Percentiles rank a stretch among this genome's conserved stretches.
Evolutionary conservation across 2,888 invertebrate genomes (phyloP).

Genomic region (Ophion costatus): DNA sequence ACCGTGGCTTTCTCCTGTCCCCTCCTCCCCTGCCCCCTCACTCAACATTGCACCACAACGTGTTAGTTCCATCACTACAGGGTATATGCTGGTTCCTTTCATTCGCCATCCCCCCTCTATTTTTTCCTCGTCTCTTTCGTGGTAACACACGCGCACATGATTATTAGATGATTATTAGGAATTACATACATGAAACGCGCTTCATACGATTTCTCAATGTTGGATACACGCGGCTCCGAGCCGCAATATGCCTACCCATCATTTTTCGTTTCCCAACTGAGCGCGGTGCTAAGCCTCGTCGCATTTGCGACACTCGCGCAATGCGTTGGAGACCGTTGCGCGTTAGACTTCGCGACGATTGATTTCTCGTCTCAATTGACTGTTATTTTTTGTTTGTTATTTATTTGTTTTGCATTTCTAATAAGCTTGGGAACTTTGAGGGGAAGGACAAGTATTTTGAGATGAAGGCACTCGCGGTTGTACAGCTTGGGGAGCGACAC

Average conservation of each 20-base stretch:
- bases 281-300: background rate
- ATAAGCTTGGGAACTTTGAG: too few species aligned
- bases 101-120: slow-evolving; percentile 17
- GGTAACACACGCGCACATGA: slow-evolving; percentile 14
- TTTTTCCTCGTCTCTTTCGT: too few species aligned
- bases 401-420: too few species aligned
- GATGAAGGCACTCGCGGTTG: too few species aligned
- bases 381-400: background rate
- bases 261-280: slow-evolving; percentile 33
- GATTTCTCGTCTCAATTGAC: background rate
- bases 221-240: background rate
- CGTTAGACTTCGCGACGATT: background rate
- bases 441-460: too few species aligned
- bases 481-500: too few species aligned
- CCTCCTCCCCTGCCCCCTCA: background rate
- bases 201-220: slow-evolving; percentile 56
- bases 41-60: slow-evolving; percentile 53
- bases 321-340: too few species aligned
- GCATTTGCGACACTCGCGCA: slow-evolving; percentile 9
- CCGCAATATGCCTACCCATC: slow-evolving; percentile 6
- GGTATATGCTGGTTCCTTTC: slow-evolving; percentile 46
- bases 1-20: slow-evolving; percentile 51
- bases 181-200: slow-evolving; percentile 42
- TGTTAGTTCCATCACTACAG: slow-evolving; percentile 57
- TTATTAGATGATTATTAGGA: slow-evolving; percentile 63